Evolutionary conservation across 2,888 invertebrate genomes (phyloP).

Genomic region (Bhutanitis thaidina): DNA sequence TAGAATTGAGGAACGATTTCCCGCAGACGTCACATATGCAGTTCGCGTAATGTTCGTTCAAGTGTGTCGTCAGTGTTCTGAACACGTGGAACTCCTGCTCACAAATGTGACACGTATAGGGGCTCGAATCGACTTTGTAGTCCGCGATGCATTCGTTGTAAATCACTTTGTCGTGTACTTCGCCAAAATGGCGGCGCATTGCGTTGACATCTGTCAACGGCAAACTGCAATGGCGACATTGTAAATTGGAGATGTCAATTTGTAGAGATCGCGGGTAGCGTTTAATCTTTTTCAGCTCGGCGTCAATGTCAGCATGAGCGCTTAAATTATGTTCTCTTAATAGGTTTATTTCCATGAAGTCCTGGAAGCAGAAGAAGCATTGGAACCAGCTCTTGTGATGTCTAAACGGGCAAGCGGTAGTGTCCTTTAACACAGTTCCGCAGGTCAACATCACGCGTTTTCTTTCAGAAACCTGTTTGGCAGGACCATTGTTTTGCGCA

Average conservation of each 20-base stretch:
- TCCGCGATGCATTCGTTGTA: slow-evolving; percentile 66
- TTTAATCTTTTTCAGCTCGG: slow-evolving; percentile 55
- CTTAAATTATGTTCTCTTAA: slow-evolving; percentile 44
- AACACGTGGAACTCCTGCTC: slow-evolving; percentile 58
- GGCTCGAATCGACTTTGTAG: slow-evolving; percentile 56
- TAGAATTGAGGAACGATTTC: slow-evolving; percentile 69
- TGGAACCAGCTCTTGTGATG: slow-evolving; percentile 70
- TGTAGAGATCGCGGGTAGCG: slow-evolving; percentile 62
- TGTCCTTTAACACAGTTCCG: slow-evolving; percentile 47
- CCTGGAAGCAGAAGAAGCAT: slow-evolving; percentile 61
- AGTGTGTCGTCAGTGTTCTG: slow-evolving; percentile 59
- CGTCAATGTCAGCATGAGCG: slow-evolving; percentile 43
- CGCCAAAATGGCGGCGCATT: slow-evolving; percentile 51
- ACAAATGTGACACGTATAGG: slow-evolving; percentile 59
- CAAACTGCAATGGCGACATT: slow-evolving; percentile 53
- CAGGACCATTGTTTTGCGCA: slow-evolving; percentile 4
- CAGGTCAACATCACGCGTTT: slow-evolving; percentile 55
- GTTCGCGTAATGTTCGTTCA: slow-evolving; percentile 72
- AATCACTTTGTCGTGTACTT: slow-evolving; percentile 48
- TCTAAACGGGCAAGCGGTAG: slow-evolving; percentile 65
- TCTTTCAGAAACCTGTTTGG: slow-evolving; percentile 55
- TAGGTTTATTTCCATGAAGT: slow-evolving; percentile 55
- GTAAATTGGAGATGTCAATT: slow-evolving; percentile 60
- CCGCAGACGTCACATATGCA: slow-evolving; percentile 74
- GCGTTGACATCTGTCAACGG: slow-evolving; percentile 46